Evolutionary conservation across 1,140 invertebrate species (phyloP), one percentile per base, ranked within the genome.

Genomic region (Drosophila grimshawi): DNA sequence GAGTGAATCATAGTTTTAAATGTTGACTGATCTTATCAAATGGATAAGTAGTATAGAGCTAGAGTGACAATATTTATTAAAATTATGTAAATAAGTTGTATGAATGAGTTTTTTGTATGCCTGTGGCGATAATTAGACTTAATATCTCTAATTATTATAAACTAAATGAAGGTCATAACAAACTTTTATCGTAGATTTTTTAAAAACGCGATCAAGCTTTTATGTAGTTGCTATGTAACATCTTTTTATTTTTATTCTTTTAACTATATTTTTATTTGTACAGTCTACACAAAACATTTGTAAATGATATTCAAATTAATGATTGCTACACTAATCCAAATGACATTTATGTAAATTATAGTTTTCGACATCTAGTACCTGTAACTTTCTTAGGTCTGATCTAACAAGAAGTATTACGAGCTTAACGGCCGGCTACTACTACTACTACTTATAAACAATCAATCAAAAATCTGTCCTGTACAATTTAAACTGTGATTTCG

Each of bases 191-290:
- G 68, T 86, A 80, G 76, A 35, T 55, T 69, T 35, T 65, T 59
- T 72, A 19, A 19, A 67, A 68, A 72, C 69, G 65, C 72, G 68
- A 69, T 53, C 63, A 46, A 64, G 60, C 46, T 76, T 64, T 63
- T 49, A 71, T 83, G 82, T 86, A 88, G 83, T 86, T 80, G 64
- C 80, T 64, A 74, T 45, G 51, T 74, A 67, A 61, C 41, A 61
- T 53, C 43, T n/a, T 66, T 64, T 63, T 49, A 81, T 52, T 53
- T 37, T 82, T 67, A 81, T 64, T 66, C 27, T 73, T 68, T 73
- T 48, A 69, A 27, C 33, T 39, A 35, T 45, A 69, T 69, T 64
- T 75, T 70, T 39, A 75, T 75, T 75, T 75, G 59, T 69, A 69
- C 65, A 51, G 56, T 68, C 49, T 63, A 75, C 72, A 45, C 53